Percentiles rank a stretch among this genome's conserved stretches.
phyloP scores from a whole-genome alignment of 2,888 invertebrate species.

The Leptinotarsa rubiginosa region DNA sequence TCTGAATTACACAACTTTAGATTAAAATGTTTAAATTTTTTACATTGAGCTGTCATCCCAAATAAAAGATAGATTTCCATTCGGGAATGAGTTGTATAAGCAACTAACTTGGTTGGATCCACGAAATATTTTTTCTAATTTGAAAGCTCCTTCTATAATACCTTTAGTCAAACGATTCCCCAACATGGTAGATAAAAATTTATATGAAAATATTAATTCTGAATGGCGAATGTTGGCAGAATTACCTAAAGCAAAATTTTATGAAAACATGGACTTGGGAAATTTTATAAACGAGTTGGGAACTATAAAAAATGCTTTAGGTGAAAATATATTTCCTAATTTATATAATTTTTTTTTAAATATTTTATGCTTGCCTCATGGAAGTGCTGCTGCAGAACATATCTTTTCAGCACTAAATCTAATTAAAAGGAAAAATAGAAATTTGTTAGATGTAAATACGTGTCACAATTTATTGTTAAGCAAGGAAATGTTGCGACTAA shows the following conservation, averaged over 20 bases:
- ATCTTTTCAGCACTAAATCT: constrained; percentile 18
- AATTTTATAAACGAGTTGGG: too few relatives aligned
- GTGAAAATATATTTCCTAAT: too few relatives aligned
- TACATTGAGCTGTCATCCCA: too few relatives aligned
- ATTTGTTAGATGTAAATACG: constrained; percentile 10
- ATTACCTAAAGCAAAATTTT: not conserved
- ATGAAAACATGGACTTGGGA: too few relatives aligned
- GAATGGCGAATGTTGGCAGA: constrained; percentile 19
- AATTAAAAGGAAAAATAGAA: constrained; percentile 12
- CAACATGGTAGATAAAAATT: too few relatives aligned
- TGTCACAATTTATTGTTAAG: constrained; percentile 7
- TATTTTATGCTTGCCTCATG: constrained; percentile 31
- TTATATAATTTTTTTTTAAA: not conserved
- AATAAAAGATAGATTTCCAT: too few relatives aligned
- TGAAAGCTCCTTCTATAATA: too few relatives aligned
- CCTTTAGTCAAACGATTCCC: too few relatives aligned
- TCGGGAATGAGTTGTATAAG: too few relatives aligned
- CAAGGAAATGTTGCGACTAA: not conserved
- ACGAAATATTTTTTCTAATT: too few relatives aligned
- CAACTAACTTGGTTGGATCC: too few relatives aligned
- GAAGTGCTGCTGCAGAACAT: constrained; percentile 27
- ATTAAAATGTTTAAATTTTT: constrained; percentile 2
- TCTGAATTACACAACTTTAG: constrained; percentile 28
- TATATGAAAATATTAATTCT: constrained; percentile 15
- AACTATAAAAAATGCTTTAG: too few relatives aligned